A percentile compares a stretch with the other conserved stretches of the same genome.
These are phyloP conservation scores for Nomada fucata DNA, from an alignment of 2,888 invertebrate genomes.

Conservation along the genomic window DNA sequence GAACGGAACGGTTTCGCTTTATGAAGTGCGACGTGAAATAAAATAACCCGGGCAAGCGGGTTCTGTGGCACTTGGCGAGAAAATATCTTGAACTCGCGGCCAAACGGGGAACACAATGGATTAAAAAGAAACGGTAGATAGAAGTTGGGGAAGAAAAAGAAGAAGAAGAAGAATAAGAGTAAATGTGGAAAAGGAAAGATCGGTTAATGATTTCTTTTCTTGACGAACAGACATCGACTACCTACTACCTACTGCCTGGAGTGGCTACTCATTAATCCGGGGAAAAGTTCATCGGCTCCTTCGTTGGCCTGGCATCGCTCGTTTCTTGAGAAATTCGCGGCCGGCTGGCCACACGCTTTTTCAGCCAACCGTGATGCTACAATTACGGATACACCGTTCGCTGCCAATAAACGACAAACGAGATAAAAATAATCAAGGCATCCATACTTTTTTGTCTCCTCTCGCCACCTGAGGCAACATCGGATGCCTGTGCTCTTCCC, in stretches of 20 bases:
- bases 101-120: background rate
- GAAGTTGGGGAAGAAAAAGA: background rate
- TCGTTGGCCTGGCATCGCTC: background rate
- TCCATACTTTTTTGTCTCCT: background rate
- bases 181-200: too few relatives aligned
- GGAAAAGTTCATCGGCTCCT: conserved; percentile 26
- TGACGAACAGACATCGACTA: background rate
- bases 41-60: background rate
- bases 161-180: background rate
- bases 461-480: background rate
- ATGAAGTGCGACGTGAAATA: conserved; percentile 11
- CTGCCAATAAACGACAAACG: conserved; percentile 49
- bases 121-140: too few relatives aligned
- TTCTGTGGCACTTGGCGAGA: background rate
- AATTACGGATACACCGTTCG: conserved; percentile 37
- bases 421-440: conserved; percentile 52
- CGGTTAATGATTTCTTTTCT: background rate
- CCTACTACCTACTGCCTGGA: too few relatives aligned
- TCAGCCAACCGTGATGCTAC: conserved; percentile 51
- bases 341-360: conserved; percentile 44
- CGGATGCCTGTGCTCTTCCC: background rate
- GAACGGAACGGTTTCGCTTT: conserved; percentile 11
- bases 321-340: conserved; percentile 38
- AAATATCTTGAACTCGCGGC: background rate
- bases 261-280: conserved; percentile 18